Percentiles rank a stretch among this genome's conserved stretches.
These are phyloP conservation scores for Antigone vipio DNA, from an alignment of 2,113 vertebrate genomes.

Conservation along the genomic window DNA sequence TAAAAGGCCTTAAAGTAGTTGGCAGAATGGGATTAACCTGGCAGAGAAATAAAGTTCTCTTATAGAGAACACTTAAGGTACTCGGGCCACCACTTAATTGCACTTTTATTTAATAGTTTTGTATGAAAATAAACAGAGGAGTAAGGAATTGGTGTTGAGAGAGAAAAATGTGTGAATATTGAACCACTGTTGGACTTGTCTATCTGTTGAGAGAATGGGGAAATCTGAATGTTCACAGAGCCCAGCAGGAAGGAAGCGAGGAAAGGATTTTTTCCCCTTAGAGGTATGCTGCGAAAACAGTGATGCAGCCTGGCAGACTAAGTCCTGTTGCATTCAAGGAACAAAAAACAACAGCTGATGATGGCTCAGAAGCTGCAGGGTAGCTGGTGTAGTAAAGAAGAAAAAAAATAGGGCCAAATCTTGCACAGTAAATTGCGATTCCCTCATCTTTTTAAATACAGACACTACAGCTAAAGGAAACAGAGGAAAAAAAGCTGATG, in stretches of 20 bases:
- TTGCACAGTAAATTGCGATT: neutral
- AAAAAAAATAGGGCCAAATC: neutral
- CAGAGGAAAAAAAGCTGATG: neutral
- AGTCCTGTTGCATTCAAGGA: conserved; percentile 30
- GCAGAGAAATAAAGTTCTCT: neutral
- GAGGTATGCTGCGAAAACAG: neutral
- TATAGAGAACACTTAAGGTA: neutral
- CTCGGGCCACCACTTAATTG: neutral
- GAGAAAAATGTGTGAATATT: neutral
- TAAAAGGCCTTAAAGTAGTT: neutral
- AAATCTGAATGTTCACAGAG: neutral
- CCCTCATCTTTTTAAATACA: neutral
- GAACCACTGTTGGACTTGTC: neutral
- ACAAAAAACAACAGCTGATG: neutral
- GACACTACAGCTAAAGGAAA: neutral
- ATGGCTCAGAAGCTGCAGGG: neutral
- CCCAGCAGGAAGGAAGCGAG: neutral
- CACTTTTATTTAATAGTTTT: neutral
- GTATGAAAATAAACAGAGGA: neutral
- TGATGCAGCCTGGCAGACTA: neutral
- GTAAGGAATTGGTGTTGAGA: neutral
- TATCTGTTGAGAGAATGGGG: neutral
- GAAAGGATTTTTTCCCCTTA: neutral
- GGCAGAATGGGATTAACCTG: neutral
- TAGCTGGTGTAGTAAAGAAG: neutral